Evolutionary conservation across 2,113 vertebrate genomes (phyloP).

Genomic region (Nettapus auritus): DNA sequence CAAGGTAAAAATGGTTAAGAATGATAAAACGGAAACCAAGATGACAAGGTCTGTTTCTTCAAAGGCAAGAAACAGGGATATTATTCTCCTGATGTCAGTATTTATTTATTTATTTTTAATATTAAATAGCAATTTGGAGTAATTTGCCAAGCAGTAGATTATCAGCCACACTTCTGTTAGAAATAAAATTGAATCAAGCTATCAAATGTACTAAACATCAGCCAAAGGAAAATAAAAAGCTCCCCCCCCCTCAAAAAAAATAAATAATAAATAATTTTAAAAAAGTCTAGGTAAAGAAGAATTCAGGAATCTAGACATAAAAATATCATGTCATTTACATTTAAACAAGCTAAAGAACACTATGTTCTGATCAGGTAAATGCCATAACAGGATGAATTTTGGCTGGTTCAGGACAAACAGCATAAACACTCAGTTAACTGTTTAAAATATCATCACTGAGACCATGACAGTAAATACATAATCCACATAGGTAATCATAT

Average conservation of each 20-base stretch:
- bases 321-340: background rate
- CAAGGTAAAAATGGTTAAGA: constrained; percentile 1
- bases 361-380: background rate
- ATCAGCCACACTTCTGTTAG: background rate
- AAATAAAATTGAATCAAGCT: constrained; percentile 1
- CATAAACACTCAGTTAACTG: background rate
- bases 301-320: background rate
- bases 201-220: background rate
- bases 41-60: background rate
- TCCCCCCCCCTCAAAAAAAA: background rate
- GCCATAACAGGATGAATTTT: background rate
- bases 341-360: background rate
- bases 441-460: background rate
- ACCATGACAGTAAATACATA: background rate
- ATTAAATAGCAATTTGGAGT: background rate
- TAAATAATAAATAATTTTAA: too few species aligned
- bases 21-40: background rate
- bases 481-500: background rate
- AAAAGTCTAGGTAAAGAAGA: background rate
- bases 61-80: background rate
- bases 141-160: constrained; percentile 5
- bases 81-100: background rate
- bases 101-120: constrained; percentile 37
- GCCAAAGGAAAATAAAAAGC: background rate
- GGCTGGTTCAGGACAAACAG: background rate